These are phyloP conservation scores for Thymelicus acteon DNA, from an alignment of 2,888 invertebrate species.

Conservation along the genomic window DNA sequence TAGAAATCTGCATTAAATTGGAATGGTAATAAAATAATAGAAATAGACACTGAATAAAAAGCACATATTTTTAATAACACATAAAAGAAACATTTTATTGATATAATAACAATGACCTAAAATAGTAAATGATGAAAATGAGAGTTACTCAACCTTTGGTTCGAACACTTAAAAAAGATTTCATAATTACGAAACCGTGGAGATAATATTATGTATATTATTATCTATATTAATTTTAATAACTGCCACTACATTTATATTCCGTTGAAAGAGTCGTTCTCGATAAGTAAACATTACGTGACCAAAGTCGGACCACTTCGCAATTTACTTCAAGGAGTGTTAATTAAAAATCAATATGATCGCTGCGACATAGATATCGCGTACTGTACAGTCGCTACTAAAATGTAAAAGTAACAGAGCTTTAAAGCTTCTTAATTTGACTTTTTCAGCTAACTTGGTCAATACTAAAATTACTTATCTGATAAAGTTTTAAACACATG, in stretches of 20 bases:
- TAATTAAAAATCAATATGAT: conserved; percentile 76
- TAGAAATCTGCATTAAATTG: no score
- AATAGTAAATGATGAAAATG: no score
- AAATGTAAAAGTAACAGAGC: neutral
- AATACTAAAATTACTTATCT: no score
- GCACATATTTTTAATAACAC: no score
- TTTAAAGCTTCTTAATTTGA: neutral
- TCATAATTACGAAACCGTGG: neutral
- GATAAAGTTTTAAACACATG: no score
- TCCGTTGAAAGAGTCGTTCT: conserved; percentile 21
- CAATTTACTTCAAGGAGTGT: conserved; percentile 49
- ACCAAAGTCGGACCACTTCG: conserved; percentile 36
- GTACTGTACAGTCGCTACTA: conserved; percentile 46
- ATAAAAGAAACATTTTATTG: no score
- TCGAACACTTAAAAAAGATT: no score
- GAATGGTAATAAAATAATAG: no score
- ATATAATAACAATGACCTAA: no score
- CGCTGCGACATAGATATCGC: conserved; percentile 48
- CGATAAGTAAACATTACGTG: conserved; percentile 44
- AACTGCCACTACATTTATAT: neutral
- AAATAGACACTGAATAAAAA: no score
- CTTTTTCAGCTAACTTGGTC: no score
- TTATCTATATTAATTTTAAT: neutral
- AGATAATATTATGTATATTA: neutral
- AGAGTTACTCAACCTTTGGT: no score